Percentiles rank a stretch among this genome's conserved stretches.
phyloP scores from a whole-genome alignment of 2,888 invertebrate species.

The Odontocerum albicorne region DNA sequence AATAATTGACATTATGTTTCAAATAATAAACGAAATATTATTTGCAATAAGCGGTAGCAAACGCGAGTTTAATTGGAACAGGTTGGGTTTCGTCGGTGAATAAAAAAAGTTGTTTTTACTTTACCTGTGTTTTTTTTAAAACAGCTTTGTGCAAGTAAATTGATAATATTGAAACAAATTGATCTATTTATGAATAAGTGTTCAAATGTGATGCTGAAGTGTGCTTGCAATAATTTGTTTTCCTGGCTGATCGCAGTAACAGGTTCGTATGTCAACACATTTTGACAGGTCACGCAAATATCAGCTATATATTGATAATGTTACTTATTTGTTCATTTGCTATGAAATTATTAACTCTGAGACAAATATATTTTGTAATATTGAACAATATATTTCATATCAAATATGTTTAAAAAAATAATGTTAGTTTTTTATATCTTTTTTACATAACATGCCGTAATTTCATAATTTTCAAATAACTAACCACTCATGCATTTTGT shows the following conservation, averaged over 20 bases:
- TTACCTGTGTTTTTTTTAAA: constrained; percentile 14
- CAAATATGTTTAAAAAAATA: too few species aligned
- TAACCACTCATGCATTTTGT: too few species aligned
- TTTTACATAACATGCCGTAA: too few species aligned
- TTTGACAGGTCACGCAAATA: constrained; percentile 30
- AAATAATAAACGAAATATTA: constrained; percentile 15
- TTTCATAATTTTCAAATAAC: too few species aligned
- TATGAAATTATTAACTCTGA: not conserved
- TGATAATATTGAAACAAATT: constrained; percentile 15
- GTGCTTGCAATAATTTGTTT: constrained; percentile 21
- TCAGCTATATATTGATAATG: not conserved
- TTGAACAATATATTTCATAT: too few species aligned
- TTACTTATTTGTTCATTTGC: not conserved
- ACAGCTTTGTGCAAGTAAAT: constrained; percentile 14
- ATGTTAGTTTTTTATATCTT: too few species aligned
- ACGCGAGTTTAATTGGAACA: constrained; percentile 29
- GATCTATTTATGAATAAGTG: constrained; percentile 14
- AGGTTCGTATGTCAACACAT: constrained; percentile 34
- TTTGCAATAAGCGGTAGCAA: constrained; percentile 24
- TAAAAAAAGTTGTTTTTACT: constrained; percentile 30
- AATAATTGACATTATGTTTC: constrained; percentile 10
- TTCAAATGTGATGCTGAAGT: constrained; percentile 25
- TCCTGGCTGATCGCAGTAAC: constrained; percentile 25
- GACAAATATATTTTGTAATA: too few species aligned
- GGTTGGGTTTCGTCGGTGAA: constrained; percentile 31